Evolutionary conservation across 64 coral and sea anemone genomes (phyloP), one percentile per base, ranked within the genome.

Genomic region (Porites lutea): DNA sequence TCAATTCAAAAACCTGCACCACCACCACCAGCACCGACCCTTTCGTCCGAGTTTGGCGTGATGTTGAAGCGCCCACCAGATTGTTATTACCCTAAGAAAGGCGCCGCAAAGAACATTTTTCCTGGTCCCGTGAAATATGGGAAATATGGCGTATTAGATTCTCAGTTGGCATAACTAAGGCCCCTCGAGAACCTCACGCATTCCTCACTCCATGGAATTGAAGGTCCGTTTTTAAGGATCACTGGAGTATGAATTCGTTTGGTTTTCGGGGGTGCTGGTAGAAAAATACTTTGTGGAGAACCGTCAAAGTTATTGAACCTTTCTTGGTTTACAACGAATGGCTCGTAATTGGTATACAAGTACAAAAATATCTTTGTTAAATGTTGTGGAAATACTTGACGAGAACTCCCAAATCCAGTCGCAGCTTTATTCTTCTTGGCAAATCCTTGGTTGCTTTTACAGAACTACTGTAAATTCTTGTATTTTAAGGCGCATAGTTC

Each of bases 51-150:
- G 45, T 68, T 84, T 84, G 81, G 81, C 11, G 81, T 84, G 44
- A 50, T 68, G 81, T 84, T 84, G 19, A 84, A 84, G 81, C 81
- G 81, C 2, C 62, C 81, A 19, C 81, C 81, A 19, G 81, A 84
- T 51, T 84, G 62, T n/a, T 84, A 68, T 67, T 69, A 84, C 18
- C 65, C 81, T 12, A 84, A 84, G 59, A 84, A 52, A 63, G 46
- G 47, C 18, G 51, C 9, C 52, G 62, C 65, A 11, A 68, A 48
- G 81, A 84, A 68, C 47, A 64, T 84, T 12, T n/a, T 60, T 7
- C 10, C 81, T 4, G 48, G 63, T 6, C 15, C 63, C 10, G 22
- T 68, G 11, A 84, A 84, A 84, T 84, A 20, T 69, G 81, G 81
- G 52, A 84, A 84, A 84, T 84, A 84, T 68, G 81, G 63, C 10